Conservation (phyloP, 2,797 vertebrate species). For the Siniperca undulata region DNA sequence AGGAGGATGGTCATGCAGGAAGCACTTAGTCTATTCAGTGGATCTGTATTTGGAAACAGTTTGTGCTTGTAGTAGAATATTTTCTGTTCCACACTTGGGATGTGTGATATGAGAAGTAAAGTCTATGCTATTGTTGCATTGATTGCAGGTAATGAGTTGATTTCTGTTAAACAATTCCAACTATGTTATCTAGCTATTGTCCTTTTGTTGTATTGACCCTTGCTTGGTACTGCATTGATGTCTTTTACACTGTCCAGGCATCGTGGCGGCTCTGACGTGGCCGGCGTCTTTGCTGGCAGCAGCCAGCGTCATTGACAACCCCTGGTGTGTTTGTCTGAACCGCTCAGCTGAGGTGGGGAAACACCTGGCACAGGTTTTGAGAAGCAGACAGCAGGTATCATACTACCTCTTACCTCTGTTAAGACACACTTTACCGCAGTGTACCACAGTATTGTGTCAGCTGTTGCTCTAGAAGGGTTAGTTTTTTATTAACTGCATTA, state of each 20-base stretch:
- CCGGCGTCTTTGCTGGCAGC: constrained; percentile 92
- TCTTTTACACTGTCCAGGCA: constrained; percentile 81
- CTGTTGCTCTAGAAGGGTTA: neutral
- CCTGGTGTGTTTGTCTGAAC: constrained; percentile 96
- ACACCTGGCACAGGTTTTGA: constrained; percentile 93
- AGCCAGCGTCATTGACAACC: constrained; percentile 95
- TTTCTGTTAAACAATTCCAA: neutral
- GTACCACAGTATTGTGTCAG: neutral
- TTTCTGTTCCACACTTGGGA: neutral
- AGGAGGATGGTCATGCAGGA: constrained; percentile 39
- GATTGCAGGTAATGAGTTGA: neutral
- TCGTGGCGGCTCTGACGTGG: constrained; percentile 94
- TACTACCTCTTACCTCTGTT: neutral
- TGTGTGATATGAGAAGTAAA: neutral
- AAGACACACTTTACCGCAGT: neutral
- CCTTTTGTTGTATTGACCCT: neutral
- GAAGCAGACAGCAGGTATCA: constrained; percentile 92
- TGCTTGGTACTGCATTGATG: neutral
- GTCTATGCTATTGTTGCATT: neutral
- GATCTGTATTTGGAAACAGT: constrained; percentile 10
- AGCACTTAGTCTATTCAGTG: neutral
- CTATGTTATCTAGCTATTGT: neutral
- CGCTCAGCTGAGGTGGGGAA: constrained; percentile 96
- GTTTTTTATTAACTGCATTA: neutral
- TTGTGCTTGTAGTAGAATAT: neutral